Base-by-base conservation (phyloP, 2,113 vertebrate genomes). In the Thymallus thymallus region DNA sequence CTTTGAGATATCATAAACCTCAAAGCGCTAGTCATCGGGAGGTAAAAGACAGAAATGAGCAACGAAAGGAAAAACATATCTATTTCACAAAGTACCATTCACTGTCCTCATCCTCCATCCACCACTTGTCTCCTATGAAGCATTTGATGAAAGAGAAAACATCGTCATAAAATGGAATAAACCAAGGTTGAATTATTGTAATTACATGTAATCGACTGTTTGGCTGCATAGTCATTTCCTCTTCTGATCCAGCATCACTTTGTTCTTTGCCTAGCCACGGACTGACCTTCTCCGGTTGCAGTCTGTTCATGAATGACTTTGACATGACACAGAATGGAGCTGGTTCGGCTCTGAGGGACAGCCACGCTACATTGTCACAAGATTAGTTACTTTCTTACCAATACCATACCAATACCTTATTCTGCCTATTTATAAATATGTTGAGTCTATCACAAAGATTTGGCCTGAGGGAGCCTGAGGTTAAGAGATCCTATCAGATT, bases 131-230 rank as follows among this genome's bases (percentile, higher is more conserved):
- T 74, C 51, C 20, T 18, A 18, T 14, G 68, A 72, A 75, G 69
- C 51, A 66, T 24, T 32, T 67, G 61, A 90, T 88, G 88, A 91
- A 89, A 90, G 88, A 80, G 80, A 71, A 22, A 89, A 85, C 81
- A 80, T 91, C 85, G 86, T 91, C 89, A 90, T 87, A 89, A 88
- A 92, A 89, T 87, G 77, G 85, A 92, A 91, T 89, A 90, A 91
- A 90, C 85, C 87, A 86, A 88, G 86, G 88, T 80, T 89, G 83
- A 89, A 89, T 92, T 85, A 88, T 91, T 89, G 87, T 90, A 92
- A 92, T 92, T 90, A 92, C 68, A 5, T 82, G 82, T 90, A 91
- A 90, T 92, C 88, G 89, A 84, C 82, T 91, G 86, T 91, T 91
- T 91, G 90, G 88, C 86, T 79, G 89, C 82, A 90, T 91, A 90